Percentiles rank a stretch among this genome's conserved stretches.
Evolutionary conservation across 2,113 vertebrate species (phyloP).

Genomic region (Rhea americana): DNA sequence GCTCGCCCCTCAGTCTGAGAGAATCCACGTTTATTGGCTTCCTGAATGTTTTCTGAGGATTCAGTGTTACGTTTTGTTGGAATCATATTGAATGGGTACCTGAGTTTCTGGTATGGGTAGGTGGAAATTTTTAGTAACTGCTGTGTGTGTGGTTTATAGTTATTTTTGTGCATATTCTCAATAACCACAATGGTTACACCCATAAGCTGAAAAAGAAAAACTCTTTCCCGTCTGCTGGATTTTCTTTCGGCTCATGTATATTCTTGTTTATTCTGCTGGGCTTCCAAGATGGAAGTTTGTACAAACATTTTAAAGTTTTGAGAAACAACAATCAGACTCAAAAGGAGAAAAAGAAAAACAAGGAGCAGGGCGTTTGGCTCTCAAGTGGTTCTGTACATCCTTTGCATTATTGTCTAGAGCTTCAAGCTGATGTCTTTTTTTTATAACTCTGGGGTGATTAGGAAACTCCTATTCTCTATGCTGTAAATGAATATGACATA

Average conservation of each 20-base stretch:
- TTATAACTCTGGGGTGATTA: not conserved
- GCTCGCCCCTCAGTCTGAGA: not conserved
- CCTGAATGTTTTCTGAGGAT: not conserved
- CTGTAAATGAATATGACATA: not conserved
- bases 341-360: conserved; percentile 43
- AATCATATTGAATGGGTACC: not conserved
- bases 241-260: conserved; percentile 37
- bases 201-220: not conserved
- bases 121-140: not conserved
- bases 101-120: not conserved
- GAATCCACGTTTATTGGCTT: not conserved
- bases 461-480: not conserved
- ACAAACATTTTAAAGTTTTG: conserved; percentile 59
- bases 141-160: not conserved
- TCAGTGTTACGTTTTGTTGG: not conserved
- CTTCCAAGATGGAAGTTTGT: conserved; percentile 71
- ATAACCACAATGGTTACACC: not conserved
- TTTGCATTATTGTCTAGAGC: not conserved
- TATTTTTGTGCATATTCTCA: conserved; percentile 37
- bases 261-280: conserved; percentile 60
- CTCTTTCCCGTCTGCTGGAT: conserved; percentile 43
- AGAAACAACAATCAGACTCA: conserved; percentile 60
- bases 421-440: not conserved
- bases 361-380: not conserved
- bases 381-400: not conserved